Evolutionary conservation across 30 jellyfish, hydroid and myxozoan genomes (phyloP).

Genomic region (Aurelia sp.): DNA sequence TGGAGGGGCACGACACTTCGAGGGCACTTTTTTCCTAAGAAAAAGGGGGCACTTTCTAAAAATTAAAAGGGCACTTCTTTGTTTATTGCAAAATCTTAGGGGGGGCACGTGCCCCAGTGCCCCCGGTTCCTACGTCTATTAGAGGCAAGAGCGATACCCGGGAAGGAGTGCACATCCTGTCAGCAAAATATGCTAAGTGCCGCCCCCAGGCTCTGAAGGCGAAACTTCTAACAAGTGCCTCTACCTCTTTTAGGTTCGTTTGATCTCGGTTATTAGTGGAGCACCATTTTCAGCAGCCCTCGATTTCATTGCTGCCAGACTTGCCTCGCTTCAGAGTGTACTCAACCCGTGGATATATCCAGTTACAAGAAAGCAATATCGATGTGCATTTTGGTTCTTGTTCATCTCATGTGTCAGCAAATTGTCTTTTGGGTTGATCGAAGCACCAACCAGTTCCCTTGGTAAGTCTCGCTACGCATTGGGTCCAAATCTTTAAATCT

Average conservation of each 20-base stretch:
- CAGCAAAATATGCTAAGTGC: too few relatives aligned
- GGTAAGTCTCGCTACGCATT: slow-evolving; percentile 28
- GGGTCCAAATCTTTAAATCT: too few relatives aligned
- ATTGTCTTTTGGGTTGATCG: slow-evolving; percentile 53
- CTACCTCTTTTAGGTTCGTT: slow-evolving; percentile 27
- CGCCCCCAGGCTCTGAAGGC: too few relatives aligned
- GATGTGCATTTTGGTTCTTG: slow-evolving; percentile 54
- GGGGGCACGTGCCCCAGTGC: too few relatives aligned
- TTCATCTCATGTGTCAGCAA: not conserved
- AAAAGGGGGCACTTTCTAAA: too few relatives aligned
- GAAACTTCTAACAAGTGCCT: not conserved
- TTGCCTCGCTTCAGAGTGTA: slow-evolving; percentile 86
- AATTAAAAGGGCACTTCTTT: too few relatives aligned
- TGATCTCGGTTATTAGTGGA: slow-evolving; percentile 39
- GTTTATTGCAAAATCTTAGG: too few relatives aligned
- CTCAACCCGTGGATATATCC: slow-evolving; percentile 88
- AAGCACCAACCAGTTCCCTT: slow-evolving; percentile 40
- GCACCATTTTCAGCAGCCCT: slow-evolving; percentile 32
- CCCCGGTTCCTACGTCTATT: too few relatives aligned
- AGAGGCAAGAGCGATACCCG: too few relatives aligned
- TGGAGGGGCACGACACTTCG: too few relatives aligned
- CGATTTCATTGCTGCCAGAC: slow-evolving; percentile 68
- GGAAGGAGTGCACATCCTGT: too few relatives aligned
- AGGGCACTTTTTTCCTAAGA: too few relatives aligned
- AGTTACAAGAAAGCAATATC: slow-evolving; percentile 65